Evolutionary conservation across 1,140 invertebrate genomes (phyloP).

Genomic region (Cotesia chilonis): DNA sequence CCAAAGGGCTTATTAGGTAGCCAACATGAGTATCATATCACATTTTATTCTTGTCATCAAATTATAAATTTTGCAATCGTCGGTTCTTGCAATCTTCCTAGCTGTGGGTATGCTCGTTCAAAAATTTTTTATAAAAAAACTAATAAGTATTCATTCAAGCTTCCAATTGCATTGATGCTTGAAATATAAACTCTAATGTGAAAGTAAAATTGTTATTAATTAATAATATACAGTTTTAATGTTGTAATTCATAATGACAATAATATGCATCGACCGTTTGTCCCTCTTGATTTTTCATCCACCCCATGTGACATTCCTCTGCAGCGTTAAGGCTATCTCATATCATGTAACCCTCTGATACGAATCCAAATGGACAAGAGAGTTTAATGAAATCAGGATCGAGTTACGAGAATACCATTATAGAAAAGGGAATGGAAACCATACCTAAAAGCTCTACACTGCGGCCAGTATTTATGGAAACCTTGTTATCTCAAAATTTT

Average conservation of each 20-base stretch:
- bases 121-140: too few species aligned
- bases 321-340: constrained; percentile 18
- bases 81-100: too few species aligned
- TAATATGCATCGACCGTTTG: background rate
- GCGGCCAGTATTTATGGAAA: background rate
- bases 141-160: too few species aligned
- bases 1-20: too few species aligned
- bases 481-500: constrained; percentile 28
- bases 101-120: too few species aligned
- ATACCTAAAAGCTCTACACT: constrained; percentile 30
- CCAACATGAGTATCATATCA: too few species aligned
- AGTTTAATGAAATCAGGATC: constrained; percentile 40
- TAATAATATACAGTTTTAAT: too few species aligned
- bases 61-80: background rate
- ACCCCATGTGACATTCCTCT: constrained; percentile 31
- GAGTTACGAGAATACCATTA: constrained; percentile 23
- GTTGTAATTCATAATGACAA: background rate
- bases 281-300: constrained; percentile 30
- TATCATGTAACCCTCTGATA: constrained; percentile 31
- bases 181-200: too few species aligned
- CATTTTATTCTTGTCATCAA: background rate
- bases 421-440: constrained; percentile 14
- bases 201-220: too few species aligned
- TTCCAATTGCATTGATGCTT: too few species aligned
- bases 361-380: constrained; percentile 36